Evolutionary conservation across 2,113 vertebrate species (phyloP).

Genomic region (Corydoras maculifer): DNA sequence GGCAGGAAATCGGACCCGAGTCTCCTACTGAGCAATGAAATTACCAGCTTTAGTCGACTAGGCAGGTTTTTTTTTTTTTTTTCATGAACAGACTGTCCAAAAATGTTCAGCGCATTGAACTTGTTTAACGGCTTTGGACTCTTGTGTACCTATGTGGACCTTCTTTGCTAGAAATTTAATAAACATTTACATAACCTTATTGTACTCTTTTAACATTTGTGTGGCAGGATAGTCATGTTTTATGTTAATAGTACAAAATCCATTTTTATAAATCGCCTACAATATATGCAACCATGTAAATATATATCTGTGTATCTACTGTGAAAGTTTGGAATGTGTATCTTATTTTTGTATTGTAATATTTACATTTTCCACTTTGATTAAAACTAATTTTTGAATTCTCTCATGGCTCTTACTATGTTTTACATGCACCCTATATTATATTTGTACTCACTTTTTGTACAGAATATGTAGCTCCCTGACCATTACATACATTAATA

Average conservation of each 20-base stretch:
- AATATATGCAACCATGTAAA: conserved; percentile 60
- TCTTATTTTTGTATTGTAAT: conserved; percentile 80
- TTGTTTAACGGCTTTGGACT: conserved; percentile 47
- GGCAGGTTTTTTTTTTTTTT: conserved; percentile 32
- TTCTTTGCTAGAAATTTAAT: neutral
- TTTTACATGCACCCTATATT: neutral
- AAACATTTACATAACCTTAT: conserved; percentile 5
- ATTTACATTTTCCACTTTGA: conserved; percentile 58
- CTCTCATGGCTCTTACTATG: neutral
- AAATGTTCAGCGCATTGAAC: conserved; percentile 53
- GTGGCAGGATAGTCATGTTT: conserved; percentile 2
- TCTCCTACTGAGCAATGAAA: conserved; percentile 49
- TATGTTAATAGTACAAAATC: neutral
- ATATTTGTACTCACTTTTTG: too few relatives aligned
- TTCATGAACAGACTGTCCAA: conserved; percentile 41
- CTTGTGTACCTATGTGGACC: conserved; percentile 15
- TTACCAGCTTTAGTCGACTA: conserved; percentile 40
- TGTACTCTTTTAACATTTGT: neutral
- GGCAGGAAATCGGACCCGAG: conserved; percentile 47
- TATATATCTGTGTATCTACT: conserved; percentile 62
- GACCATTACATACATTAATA: too few relatives aligned
- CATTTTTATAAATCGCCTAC: conserved; percentile 1
- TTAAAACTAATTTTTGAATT: conserved; percentile 45
- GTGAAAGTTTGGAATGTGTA: conserved; percentile 70
- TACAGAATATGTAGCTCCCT: too few relatives aligned